Conservation (phyloP, 2,888 invertebrate species). For the Nebria brevicollis region DNA sequence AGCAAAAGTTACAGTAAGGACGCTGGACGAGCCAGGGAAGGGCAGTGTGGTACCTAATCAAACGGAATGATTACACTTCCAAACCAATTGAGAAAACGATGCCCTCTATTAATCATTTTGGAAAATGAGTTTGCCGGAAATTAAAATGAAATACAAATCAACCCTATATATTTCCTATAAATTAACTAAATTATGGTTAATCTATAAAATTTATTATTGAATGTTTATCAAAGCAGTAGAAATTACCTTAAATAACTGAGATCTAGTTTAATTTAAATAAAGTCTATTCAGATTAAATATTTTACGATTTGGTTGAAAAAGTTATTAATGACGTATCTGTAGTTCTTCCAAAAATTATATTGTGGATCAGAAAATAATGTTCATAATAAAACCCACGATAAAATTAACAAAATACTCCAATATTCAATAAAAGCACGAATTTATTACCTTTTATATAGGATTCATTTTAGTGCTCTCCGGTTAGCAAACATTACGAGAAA, state of each 20-base stretch:
- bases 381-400: too few species aligned
- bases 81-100: neutral
- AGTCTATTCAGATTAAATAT: too few species aligned
- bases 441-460: neutral
- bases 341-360: too few species aligned
- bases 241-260: too few species aligned
- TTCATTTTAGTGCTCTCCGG: neutral
- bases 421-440: neutral
- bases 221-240: too few species aligned
- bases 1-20: neutral
- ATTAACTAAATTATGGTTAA: too few species aligned
- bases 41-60: constrained; percentile 5
- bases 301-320: too few species aligned
- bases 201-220: too few species aligned
- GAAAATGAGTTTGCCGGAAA: constrained; percentile 2
- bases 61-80: constrained; percentile 6
- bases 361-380: neutral
- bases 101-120: neutral
- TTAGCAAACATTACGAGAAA: constrained; percentile 1
- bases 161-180: too few species aligned
- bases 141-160: constrained; percentile 28
- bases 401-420: too few species aligned
- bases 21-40: neutral
- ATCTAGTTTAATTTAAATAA: too few species aligned
- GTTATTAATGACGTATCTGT: too few species aligned